A percentile compares a stretch with the other conserved stretches of the same genome.
Evolutionary conservation across 1,140 invertebrate genomes (phyloP).

Genomic region (Meteorus sp.): DNA sequence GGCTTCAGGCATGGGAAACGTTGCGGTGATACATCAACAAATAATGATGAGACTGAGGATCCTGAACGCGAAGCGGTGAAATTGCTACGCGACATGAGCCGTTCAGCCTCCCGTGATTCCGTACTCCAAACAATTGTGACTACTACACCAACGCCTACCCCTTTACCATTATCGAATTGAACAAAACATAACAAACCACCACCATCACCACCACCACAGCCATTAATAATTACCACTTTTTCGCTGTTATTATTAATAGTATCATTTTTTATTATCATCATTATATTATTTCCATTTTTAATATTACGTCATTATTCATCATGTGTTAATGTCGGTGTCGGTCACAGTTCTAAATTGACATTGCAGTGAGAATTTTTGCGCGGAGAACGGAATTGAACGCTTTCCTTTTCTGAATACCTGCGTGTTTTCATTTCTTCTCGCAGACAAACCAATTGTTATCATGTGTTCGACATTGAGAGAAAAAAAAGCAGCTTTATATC

Average conservation of each 20-base stretch:
- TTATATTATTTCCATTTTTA: slow-evolving; percentile 27
- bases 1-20: slow-evolving; percentile 19
- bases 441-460: too few relatives aligned
- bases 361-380: too few relatives aligned
- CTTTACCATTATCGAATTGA: slow-evolving; percentile 51
- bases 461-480: slow-evolving; percentile 2
- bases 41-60: slow-evolving; percentile 27
- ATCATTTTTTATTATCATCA: slow-evolving; percentile 30
- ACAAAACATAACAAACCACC: too few relatives aligned
- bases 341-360: neutral
- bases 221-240: slow-evolving; percentile 31
- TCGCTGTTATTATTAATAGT: slow-evolving; percentile 29
- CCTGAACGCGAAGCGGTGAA: slow-evolving; percentile 70
- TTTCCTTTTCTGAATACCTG: neutral
- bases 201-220: slow-evolving; percentile 25
- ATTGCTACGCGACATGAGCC: slow-evolving; percentile 67
- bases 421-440: too few relatives aligned
- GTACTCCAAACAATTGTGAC: slow-evolving; percentile 59
- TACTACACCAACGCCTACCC: slow-evolving; percentile 48
- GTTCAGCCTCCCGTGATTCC: slow-evolving; percentile 69
- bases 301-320: neutral
- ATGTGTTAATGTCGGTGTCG: neutral
- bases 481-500: neutral
- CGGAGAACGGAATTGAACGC: neutral
- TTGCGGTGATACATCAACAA: slow-evolving; percentile 19